Conservation (phyloP, 2,888 invertebrate genomes). For the Hirtodrosophila cameraria region DNA sequence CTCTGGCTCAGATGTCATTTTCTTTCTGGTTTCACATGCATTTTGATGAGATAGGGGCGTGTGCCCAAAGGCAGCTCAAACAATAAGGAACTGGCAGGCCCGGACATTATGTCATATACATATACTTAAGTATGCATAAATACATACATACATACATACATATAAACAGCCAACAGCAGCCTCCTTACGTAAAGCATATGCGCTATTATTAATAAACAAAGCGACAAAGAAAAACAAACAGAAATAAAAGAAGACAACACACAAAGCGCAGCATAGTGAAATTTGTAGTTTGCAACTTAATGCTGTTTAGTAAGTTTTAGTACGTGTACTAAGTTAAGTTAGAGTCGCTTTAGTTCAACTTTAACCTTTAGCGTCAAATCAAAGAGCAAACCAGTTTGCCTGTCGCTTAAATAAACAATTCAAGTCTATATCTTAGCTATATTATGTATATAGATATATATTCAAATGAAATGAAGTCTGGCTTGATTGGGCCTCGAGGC, state of each 20-base stretch:
- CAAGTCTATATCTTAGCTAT: conserved; percentile 7
- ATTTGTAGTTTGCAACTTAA: conserved; percentile 59
- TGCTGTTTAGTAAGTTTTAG: conserved; percentile 39
- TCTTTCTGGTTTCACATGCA: conserved; percentile 50
- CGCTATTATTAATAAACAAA: conserved; percentile 73
- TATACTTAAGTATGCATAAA: conserved; percentile 24
- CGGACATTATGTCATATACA: conserved; percentile 73
- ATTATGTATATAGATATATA: conserved; percentile 8
- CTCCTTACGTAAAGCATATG: conserved; percentile 72
- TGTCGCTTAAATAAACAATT: conserved; percentile 21
- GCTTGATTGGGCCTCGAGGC: conserved; percentile 44
- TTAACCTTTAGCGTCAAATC: conserved; percentile 51
- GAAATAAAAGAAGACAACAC: conserved; percentile 15
- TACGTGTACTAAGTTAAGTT: conserved; percentile 27
- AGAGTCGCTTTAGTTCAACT: conserved; percentile 57
- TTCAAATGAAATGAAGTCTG: conserved; percentile 45
- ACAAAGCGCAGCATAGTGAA: conserved; percentile 62
- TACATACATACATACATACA: no score
- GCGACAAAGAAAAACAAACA: conserved; percentile 26
- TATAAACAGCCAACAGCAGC: conserved; percentile 38
- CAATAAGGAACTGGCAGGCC: conserved; percentile 69
- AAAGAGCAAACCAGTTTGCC: conserved; percentile 55
- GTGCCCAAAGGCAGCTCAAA: conserved; percentile 36
- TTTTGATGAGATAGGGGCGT: conserved; percentile 47
- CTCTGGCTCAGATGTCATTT: conserved; percentile 12